Percentiles rank a stretch among this genome's conserved stretches.
Conservation (phyloP, 35 echinoderm and acorn worm species). For the Lytechinus pictus region DNA sequence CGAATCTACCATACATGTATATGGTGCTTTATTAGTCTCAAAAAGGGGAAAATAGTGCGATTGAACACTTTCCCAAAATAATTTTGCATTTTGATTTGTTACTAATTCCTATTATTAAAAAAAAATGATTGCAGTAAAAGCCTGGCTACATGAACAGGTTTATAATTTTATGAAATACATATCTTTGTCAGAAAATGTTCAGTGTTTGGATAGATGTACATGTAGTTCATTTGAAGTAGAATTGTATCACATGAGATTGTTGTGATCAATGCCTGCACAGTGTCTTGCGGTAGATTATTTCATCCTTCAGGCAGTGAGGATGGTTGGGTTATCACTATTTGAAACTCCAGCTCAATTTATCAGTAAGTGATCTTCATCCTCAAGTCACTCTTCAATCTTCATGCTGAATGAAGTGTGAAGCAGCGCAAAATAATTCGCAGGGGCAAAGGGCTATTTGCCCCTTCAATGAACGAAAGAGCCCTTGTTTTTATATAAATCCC, state of each 20-base stretch:
- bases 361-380: neutral
- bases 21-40: no score
- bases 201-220: neutral
- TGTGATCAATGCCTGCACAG: neutral
- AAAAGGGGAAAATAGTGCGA: neutral
- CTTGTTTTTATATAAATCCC: no score
- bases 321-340: neutral
- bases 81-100: neutral
- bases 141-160: neutral
- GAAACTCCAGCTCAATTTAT: slow-evolving; percentile 25
- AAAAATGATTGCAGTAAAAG: neutral
- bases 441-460: neutral
- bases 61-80: neutral
- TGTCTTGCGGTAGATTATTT: neutral
- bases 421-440: no score
- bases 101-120: neutral
- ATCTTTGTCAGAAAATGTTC: neutral
- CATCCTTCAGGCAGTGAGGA: slow-evolving; percentile 1
- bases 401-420: neutral
- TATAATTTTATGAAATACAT: neutral
- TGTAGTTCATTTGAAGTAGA: neutral
- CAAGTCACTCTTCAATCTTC: neutral
- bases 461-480: no score
- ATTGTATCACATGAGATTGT: neutral
- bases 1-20: no score